Conservation (phyloP, 1,140 invertebrate species). For the Scaptomyza hsui region DNA sequence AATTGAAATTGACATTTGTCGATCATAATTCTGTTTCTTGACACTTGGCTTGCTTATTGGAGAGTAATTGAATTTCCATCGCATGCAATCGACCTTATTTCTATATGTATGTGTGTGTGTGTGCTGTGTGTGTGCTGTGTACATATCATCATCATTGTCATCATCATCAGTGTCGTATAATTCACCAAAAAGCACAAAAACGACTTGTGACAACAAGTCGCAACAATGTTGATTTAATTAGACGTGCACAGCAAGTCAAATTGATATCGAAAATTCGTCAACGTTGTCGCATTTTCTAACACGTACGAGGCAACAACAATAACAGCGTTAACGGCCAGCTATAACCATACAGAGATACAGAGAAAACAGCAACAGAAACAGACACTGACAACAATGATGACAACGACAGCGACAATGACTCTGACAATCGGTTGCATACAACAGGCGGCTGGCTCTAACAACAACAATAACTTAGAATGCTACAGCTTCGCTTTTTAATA, state of each 20-base stretch:
- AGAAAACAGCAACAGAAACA: slow-evolving; percentile 20
- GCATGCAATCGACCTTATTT: slow-evolving; percentile 40
- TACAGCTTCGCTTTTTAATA: not conserved
- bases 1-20: slow-evolving; percentile 63
- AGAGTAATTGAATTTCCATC: slow-evolving; percentile 71
- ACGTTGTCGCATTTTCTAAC: slow-evolving; percentile 58
- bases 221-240: slow-evolving; percentile 71
- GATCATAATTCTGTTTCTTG: slow-evolving; percentile 46
- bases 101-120: not conserved
- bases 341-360: slow-evolving; percentile 11
- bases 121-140: not conserved
- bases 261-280: slow-evolving; percentile 50
- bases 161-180: slow-evolving; percentile 12
- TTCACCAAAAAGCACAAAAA: slow-evolving; percentile 19
- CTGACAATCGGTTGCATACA: slow-evolving; percentile 23
- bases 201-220: slow-evolving; percentile 13
- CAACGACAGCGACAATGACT: slow-evolving; percentile 26
- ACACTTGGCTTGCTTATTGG: slow-evolving; percentile 64
- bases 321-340: not conserved
- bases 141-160: slow-evolving; percentile 1
- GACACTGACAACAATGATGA: slow-evolving; percentile 24
- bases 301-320: slow-evolving; percentile 45
- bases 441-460: too few species aligned
- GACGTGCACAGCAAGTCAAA: slow-evolving; percentile 61
- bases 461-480: slow-evolving; percentile 17